phyloP scores from a whole-genome alignment of 2,797 vertebrate species.

The Capromys pilorides region DNA sequence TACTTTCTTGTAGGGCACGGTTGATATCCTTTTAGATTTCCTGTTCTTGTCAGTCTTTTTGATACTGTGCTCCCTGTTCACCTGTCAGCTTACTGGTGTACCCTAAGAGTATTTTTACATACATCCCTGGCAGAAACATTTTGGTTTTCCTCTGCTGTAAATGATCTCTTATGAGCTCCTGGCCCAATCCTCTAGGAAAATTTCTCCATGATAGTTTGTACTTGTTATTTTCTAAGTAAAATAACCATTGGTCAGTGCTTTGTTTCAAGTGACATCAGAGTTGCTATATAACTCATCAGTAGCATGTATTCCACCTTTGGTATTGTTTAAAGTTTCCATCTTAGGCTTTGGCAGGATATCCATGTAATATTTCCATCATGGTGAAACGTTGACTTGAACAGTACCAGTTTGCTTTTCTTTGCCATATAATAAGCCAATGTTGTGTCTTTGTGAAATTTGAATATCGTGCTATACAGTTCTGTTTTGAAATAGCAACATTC shows the following conservation, averaged over 20 bases:
- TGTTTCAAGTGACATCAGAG: too few species aligned
- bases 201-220: background rate
- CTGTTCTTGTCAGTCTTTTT: background rate
- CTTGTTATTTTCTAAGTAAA: background rate
- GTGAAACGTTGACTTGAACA: background rate
- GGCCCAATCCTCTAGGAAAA: background rate
- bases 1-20: background rate
- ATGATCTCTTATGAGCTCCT: background rate
- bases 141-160: background rate
- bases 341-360: background rate
- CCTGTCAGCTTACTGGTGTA: background rate
- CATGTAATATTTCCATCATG: background rate
- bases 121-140: background rate
- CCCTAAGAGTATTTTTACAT: background rate
- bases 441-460: background rate
- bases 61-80: too few species aligned
- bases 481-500: background rate
- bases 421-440: background rate
- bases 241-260: too few species aligned
- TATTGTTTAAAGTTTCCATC: background rate
- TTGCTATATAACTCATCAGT: background rate
- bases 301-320: background rate
- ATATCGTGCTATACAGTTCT: background rate
- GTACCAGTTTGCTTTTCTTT: background rate
- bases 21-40: background rate